A percentile compares a stretch with the other conserved stretches of the same genome.
Evolutionary conservation across 2,888 invertebrate genomes (phyloP).

Genomic region (Colletes collaris): DNA sequence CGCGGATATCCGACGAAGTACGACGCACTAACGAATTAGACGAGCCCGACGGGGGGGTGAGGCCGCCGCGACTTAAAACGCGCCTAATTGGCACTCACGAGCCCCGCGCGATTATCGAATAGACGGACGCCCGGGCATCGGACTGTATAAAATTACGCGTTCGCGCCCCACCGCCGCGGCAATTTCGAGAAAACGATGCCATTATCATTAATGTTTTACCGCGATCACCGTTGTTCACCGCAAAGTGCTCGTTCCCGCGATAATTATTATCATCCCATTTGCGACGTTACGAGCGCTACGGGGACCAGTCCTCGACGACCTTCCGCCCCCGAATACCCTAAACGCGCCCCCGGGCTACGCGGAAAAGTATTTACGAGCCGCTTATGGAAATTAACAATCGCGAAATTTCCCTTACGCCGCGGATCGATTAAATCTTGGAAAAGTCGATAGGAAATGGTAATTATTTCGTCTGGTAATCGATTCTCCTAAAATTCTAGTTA

Average conservation of each 20-base stretch:
- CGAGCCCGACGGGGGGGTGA: not conserved
- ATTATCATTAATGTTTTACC: conserved; percentile 69
- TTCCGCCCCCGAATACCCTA: conserved; percentile 16
- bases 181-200: conserved; percentile 67
- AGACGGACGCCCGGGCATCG: conserved; percentile 60
- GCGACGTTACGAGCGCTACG: conserved; percentile 47
- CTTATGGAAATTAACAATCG: conserved; percentile 42
- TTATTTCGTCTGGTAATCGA: no score
- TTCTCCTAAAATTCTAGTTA: no score
- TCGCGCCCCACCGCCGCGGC: conserved; percentile 23
- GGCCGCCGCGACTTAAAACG: conserved; percentile 24
- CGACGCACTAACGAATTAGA: conserved; percentile 27
- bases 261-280: conserved; percentile 68
- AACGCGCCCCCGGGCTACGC: not conserved
- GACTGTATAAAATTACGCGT: conserved; percentile 59
- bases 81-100: conserved; percentile 22
- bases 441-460: no score
- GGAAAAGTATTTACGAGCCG: conserved; percentile 26
- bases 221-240: conserved; percentile 62
- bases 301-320: conserved; percentile 12
- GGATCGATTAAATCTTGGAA: conserved; percentile 8
- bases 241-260: conserved; percentile 66
- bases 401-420: not conserved
- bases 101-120: conserved; percentile 51
- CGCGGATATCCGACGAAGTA: conserved; percentile 18